Evolutionary conservation across 2,888 invertebrate genomes (phyloP).

Genomic region (Atrina japonica): DNA sequence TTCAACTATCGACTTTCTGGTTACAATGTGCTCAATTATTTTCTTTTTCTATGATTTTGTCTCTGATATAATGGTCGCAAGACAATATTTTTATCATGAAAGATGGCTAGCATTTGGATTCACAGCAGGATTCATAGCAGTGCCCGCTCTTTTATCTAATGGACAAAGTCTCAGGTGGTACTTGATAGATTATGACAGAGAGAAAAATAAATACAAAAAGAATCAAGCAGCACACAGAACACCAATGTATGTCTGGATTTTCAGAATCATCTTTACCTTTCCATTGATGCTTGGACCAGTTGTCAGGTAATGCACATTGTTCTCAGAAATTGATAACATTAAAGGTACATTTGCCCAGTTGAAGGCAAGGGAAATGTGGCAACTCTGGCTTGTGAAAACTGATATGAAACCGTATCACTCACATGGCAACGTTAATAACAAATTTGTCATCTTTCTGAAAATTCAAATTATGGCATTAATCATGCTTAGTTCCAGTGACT

Average conservation of each 20-base stretch:
- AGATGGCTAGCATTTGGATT: constrained; percentile 57
- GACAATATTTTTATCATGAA: constrained; percentile 59
- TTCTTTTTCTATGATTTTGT: constrained; percentile 69
- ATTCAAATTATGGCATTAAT: too few relatives aligned
- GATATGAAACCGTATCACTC: not conserved
- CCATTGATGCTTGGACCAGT: constrained; percentile 68
- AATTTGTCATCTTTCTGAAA: constrained; percentile 1
- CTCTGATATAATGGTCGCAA: constrained; percentile 65
- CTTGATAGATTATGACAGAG: constrained; percentile 64
- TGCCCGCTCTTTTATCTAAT: constrained; percentile 66
- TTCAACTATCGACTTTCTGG: constrained; percentile 57
- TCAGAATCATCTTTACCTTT: constrained; percentile 66
- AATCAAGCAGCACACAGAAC: constrained; percentile 51
- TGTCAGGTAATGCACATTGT: constrained; percentile 66
- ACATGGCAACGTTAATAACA: too few relatives aligned
- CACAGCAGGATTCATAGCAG: constrained; percentile 62
- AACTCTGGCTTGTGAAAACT: not conserved
- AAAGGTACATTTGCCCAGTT: too few relatives aligned
- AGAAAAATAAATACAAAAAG: constrained; percentile 44
- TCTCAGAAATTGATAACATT: too few relatives aligned
- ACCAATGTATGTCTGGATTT: constrained; percentile 57
- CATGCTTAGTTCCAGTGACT: too few relatives aligned
- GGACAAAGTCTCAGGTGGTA: constrained; percentile 69
- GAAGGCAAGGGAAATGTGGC: too few relatives aligned
- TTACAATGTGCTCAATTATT: constrained; percentile 61